These are phyloP conservation scores for Cryptoblepharus egeriae DNA, from an alignment of 2,797 vertebrate species.

Conservation along the genomic window DNA sequence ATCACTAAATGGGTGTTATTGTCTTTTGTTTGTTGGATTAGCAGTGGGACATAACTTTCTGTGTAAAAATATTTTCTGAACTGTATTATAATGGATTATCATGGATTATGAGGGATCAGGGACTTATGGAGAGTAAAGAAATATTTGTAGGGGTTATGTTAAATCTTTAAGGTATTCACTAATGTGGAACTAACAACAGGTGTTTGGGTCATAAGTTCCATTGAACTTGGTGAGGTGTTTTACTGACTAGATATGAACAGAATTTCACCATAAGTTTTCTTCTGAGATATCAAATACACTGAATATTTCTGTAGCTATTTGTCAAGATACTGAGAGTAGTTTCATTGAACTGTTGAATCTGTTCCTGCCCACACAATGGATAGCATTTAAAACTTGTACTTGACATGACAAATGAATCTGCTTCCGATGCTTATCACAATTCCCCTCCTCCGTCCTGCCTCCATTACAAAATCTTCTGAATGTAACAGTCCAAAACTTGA, in stretches of 20 bases:
- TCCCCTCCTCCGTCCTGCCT: background rate
- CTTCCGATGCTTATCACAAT: background rate
- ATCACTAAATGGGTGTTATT: background rate
- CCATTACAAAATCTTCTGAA: background rate
- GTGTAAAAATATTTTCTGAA: background rate
- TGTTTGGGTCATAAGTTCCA: too few relatives aligned
- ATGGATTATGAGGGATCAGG: too few relatives aligned
- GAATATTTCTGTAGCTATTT: background rate
- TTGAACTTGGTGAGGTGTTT: too few relatives aligned
- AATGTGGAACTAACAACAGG: too few relatives aligned
- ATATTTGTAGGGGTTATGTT: too few relatives aligned
- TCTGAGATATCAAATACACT: background rate
- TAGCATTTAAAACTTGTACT: background rate
- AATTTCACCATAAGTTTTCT: background rate
- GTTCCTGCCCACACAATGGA: background rate
- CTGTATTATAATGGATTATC: accelerated
- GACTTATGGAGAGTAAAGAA: too few relatives aligned
- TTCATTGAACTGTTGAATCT: background rate
- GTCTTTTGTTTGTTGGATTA: background rate
- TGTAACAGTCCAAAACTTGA: background rate
- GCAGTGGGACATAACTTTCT: background rate
- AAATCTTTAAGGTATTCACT: too few relatives aligned
- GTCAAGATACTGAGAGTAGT: background rate
- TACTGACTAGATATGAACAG: too few relatives aligned
- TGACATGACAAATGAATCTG: background rate